Base-by-base conservation (phyloP, 2,888 invertebrate genomes). In the Rhimphoctona megacephalus region DNA sequence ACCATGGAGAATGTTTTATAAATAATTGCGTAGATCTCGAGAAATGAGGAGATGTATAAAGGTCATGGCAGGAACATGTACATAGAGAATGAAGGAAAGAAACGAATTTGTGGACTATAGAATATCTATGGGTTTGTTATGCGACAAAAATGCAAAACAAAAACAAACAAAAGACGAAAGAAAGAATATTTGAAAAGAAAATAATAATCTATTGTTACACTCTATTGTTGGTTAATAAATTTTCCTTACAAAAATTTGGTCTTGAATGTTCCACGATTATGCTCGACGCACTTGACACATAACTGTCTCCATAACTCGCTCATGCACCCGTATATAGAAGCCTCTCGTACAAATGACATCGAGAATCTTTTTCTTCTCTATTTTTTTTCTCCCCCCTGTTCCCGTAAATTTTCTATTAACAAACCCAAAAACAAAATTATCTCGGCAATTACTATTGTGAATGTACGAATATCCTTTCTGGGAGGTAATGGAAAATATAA, bases 121-220 rank as follows among this genome's bases (percentile, higher is more conserved):
- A 91, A 92, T 90, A 91, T 91, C 89, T 91, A 93, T 93, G 94
- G 94, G 94, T 93, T 94, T 94, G 94, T 94, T 94, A 94, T 94
- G 93, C 93, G 92, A 93, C 91, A 91, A 83, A 80, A 79, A 69
- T 76, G 82, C 83, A 78, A 79, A 80, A 73, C 46, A 77, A 85
- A 67, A 74, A 57, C 92, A 92, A 92, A 88, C 84, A 87, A 82
- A 88, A 88, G 90, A 91, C 22, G 46, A 33, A 74, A 67, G 39
- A 74, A 57, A 92, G 92, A 92, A 92, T 89, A 92, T 88, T 87
- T 85, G 89, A 86, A 87, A 84, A 89, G 87, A 88, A 90, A 91
- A 88, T 91, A 61, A 61, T 61, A 61, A 61, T 61, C 61, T 61
- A 90, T 93, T 94, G 92, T 94, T 94, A 92, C 89, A 89, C 85